phyloP scores from a whole-genome alignment of 1,140 invertebrate genomes.

The Heterodera schachtii region DNA sequence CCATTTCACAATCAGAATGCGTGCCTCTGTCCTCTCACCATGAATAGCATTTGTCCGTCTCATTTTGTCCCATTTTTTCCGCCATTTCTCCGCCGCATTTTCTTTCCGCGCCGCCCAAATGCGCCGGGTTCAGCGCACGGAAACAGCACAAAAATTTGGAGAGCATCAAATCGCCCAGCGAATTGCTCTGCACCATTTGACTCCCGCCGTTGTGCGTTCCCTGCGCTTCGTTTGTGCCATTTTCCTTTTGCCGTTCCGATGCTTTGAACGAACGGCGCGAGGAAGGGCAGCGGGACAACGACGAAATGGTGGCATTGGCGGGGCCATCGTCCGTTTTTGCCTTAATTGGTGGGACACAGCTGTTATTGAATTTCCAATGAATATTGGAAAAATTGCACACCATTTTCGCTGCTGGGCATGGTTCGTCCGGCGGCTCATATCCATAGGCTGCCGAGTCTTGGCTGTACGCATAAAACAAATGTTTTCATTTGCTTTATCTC shows the following conservation, averaged over 20 bases:
- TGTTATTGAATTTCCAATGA: no score
- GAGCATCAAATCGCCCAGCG: slow-evolving; percentile 9
- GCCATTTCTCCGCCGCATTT: slow-evolving; percentile 1
- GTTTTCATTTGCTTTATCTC: no score
- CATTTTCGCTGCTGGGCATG: neutral
- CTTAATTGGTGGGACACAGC: no score
- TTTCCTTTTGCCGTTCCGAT: neutral
- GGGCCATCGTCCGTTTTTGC: neutral
- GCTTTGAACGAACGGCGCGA: slow-evolving; percentile 1
- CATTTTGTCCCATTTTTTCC: slow-evolving; percentile 2
- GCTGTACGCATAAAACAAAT: neutral
- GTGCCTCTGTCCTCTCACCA: neutral
- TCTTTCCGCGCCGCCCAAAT: slow-evolving; percentile 4
- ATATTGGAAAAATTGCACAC: no score
- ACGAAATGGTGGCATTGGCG: no score
- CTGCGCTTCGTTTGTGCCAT: neutral
- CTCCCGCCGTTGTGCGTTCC: neutral
- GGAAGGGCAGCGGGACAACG: neutral
- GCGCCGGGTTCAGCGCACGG: slow-evolving; percentile 6
- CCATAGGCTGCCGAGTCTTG: slow-evolving; percentile 30
- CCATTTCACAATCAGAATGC: neutral
- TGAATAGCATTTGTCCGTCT: slow-evolving; percentile 5
- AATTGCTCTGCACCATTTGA: slow-evolving; percentile 19
- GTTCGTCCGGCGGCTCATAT: slow-evolving; percentile 17
- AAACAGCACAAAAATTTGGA: slow-evolving; percentile 35